Conservation (phyloP, 64 coral and sea anemone genomes). For the Platygyra sinensis region DNA sequence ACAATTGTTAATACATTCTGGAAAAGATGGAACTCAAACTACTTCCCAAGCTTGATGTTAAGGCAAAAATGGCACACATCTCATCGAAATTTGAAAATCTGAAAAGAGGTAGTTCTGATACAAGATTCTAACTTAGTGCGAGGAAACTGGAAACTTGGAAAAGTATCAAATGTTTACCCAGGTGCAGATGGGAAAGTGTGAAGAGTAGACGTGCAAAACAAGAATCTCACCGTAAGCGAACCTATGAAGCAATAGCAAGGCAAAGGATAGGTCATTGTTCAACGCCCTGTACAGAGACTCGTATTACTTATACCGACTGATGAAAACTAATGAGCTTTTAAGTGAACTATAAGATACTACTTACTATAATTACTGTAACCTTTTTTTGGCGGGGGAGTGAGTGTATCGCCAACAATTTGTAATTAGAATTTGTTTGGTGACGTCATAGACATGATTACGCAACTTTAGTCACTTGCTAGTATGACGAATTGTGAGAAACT, state of each 20-base stretch:
- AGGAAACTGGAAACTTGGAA: constrained; percentile 31
- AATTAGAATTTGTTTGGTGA: too few species aligned
- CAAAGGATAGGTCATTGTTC: constrained; percentile 10
- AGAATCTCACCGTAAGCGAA: constrained; percentile 26
- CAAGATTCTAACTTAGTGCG: constrained; percentile 29
- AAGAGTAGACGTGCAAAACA: constrained; percentile 34
- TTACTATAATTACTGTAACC: too few species aligned
- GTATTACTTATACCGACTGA: too few species aligned
- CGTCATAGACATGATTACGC: too few species aligned
- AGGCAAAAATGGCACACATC: constrained; percentile 34
- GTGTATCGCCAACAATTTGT: too few species aligned
- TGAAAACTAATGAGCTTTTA: too few species aligned
- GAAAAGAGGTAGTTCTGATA: constrained; percentile 45
- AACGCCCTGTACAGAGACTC: too few species aligned
- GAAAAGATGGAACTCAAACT: constrained; percentile 27
- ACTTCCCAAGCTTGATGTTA: constrained; percentile 3
- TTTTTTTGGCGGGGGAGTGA: too few species aligned
- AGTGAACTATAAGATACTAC: too few species aligned
- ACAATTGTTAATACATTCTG: constrained; percentile 23
- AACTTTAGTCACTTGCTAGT: too few species aligned
- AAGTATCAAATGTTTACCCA: neutral
- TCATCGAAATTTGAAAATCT: neutral
- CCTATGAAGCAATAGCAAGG: constrained; percentile 19
- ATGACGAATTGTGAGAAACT: too few species aligned
- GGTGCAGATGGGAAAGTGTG: constrained; percentile 26